Base-by-base conservation (phyloP, 2,888 invertebrate species). In the Cheilosia variabilis region DNA sequence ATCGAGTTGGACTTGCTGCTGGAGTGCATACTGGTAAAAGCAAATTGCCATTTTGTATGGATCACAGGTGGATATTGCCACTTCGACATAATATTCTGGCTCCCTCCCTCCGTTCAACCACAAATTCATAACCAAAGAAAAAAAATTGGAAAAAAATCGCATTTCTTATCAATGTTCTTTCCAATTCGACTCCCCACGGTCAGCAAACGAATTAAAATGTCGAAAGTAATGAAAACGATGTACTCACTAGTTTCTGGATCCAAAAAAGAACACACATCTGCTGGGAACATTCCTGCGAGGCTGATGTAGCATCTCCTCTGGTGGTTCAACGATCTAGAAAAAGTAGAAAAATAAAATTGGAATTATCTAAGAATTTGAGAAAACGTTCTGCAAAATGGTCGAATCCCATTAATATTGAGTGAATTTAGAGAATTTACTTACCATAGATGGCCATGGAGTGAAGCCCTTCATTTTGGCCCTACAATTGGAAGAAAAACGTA, bases 381-480 rank as follows among this genome's bases (percentile, higher is more conserved):
- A 53, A 22, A 53, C 50, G 17, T 7, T 41, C 71, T 57, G 73
- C 60, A 71, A 71, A 83, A 76, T 87, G 78, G 73, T 47, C 37
- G 73, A 57, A 80, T 24, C 15, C 17, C 22, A 47, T 27, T 2
- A 43, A 45, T 41, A 72, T 37, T n/a, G 5, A 17, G 27, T 47
- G 22, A 47, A 63, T 68, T 65, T 53, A 17, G 31, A 41, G 27
- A 22, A 22, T 62, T 50, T 45, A 95, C 97, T 96, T 95, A 98
- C 98, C 95, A 97, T 96, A 93, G 97, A 98, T 87, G 98, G 98
- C 98, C 98, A 98, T 88, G 98, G 97, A 88, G 97, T 96, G 93
- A 97, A 98, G 89, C 98, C 97, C 94, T 98, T 98, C 98, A 98
- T 98, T 95, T 98, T 98, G 79, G 98, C 98, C 98, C 98, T 98